Evolutionary conservation across 2,113 vertebrate genomes (phyloP).

Genomic region (Percina caprodes): DNA sequence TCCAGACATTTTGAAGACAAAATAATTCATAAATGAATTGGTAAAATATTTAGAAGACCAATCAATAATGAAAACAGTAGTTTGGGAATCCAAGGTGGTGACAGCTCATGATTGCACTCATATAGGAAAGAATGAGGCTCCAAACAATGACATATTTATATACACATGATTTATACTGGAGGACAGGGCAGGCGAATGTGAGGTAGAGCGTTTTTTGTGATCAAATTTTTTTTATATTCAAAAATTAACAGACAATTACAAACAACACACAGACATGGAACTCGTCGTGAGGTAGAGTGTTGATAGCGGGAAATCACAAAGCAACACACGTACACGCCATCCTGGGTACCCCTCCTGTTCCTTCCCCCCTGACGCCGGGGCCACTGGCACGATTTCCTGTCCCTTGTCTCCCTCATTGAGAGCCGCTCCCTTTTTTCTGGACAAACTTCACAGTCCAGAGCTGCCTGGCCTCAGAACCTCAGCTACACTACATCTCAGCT

Average conservation of each 20-base stretch:
- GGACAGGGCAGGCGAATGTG: constrained; percentile 6
- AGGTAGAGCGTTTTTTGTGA: constrained; percentile 9
- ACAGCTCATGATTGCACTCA: constrained; percentile 4
- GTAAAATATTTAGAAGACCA: background rate
- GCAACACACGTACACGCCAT: constrained; percentile 46
- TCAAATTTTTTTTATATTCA: too few species aligned
- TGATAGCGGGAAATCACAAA: constrained; percentile 54
- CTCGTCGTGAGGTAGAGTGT: constrained; percentile 18
- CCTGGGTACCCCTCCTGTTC: constrained; percentile 76
- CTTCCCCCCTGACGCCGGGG: constrained; percentile 74
- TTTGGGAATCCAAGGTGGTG: background rate
- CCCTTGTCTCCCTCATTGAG: constrained; percentile 54
- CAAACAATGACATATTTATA: constrained; percentile 1
- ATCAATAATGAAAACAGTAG: background rate
- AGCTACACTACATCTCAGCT: background rate
- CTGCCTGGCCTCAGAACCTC: constrained; percentile 30
- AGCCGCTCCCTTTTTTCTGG: constrained; percentile 63
- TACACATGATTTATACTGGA: background rate
- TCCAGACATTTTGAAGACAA: background rate
- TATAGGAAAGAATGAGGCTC: background rate
- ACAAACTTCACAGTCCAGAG: constrained; percentile 23
- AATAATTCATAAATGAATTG: background rate
- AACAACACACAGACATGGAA: too few species aligned
- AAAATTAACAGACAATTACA: too few species aligned
- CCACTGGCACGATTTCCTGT: constrained; percentile 74